A percentile compares a stretch with the other conserved stretches of the same genome.
phyloP scores from a whole-genome alignment of 2,113 vertebrate species.

The Oxygymnocypris stewartii region DNA sequence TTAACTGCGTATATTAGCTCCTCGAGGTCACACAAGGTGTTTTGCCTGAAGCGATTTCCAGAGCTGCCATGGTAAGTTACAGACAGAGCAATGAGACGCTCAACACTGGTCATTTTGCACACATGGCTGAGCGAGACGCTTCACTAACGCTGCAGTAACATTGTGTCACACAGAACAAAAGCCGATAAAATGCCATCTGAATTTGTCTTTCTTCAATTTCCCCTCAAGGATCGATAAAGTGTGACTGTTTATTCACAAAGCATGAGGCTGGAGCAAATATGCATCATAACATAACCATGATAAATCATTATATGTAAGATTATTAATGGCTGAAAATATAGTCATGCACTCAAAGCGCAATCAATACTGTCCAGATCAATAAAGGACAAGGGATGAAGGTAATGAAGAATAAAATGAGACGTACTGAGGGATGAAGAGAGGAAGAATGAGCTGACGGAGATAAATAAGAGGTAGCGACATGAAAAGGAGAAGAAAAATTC shows the following conservation, averaged over 20 bases:
- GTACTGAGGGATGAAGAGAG: conserved; percentile 11
- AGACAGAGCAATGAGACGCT: background rate
- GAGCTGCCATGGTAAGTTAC: background rate
- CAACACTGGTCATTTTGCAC: conserved; percentile 10
- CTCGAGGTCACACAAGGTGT: background rate
- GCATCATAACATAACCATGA: conserved; percentile 12
- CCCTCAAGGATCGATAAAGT: background rate
- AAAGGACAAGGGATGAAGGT: background rate
- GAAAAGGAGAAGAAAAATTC: background rate
- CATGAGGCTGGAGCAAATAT: conserved; percentile 1
- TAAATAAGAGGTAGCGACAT: background rate
- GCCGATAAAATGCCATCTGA: conserved; percentile 5
- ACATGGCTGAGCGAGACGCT: background rate
- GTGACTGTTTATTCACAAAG: conserved; percentile 5
- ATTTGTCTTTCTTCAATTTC: conserved; percentile 8
- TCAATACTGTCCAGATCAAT: conserved; percentile 32
- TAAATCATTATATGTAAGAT: conserved; percentile 17
- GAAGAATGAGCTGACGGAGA: background rate
- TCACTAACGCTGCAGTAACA: conserved; percentile 13
- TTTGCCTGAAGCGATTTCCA: background rate
- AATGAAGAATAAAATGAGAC: conserved; percentile 18
- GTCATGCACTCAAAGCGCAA: background rate
- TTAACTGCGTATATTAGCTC: background rate
- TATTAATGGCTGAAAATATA: conserved; percentile 33
- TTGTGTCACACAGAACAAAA: background rate